Evolutionary conservation across 2,113 vertebrate species (phyloP), one percentile per base, ranked within the genome.

Genomic region (Miniopterus natalensis): DNA sequence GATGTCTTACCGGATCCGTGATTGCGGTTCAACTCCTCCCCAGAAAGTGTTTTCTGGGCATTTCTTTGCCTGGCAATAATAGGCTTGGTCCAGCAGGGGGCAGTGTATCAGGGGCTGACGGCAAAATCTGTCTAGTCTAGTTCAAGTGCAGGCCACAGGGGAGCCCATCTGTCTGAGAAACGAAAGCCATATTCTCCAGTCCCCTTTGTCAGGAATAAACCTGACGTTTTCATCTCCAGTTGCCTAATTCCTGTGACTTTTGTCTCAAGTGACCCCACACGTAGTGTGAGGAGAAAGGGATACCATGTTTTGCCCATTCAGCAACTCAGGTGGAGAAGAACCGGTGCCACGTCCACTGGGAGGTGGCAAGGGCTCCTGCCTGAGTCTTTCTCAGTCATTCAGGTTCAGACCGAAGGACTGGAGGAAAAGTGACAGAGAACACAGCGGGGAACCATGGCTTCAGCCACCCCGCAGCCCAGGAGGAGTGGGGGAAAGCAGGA

Each of bases 1-100:
- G 75, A 18, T 18, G 47, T 47, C 68, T 55, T 63, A 31, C 70
- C 57, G 75, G 70, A 51, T n/a, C 47, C n/a, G 5, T 55, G 14
- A 70, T 2, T 10, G 4, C 13, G 65, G 27, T 14, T 85, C 65
- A 10, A 21, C 18, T 47, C 12, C 53, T 75, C 65, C 55, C 68
- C n/a, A 14, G 29, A n/a, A 59, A 36, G 11, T 15, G 77, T 47
- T 15, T 91, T 66, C 71, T 5, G 65, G 74, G 11, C 31, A n/a
- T 23, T 57, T 23, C 42, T 96, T 73, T 63, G 88, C 89, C 73
- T 79, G 47, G 85, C 51, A 74, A 73, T 79, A 88, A 25, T 15
- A 2, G 8, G 9, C 51, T 23, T 59, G 73, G 66, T 49, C 61
- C 36, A 55, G 78, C 42, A 68, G 61, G 36, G 68, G 42, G 68